Evolutionary conservation across 2,797 vertebrate species (phyloP), one percentile per base, ranked within the genome.

Genomic region (Alectoris magna): DNA sequence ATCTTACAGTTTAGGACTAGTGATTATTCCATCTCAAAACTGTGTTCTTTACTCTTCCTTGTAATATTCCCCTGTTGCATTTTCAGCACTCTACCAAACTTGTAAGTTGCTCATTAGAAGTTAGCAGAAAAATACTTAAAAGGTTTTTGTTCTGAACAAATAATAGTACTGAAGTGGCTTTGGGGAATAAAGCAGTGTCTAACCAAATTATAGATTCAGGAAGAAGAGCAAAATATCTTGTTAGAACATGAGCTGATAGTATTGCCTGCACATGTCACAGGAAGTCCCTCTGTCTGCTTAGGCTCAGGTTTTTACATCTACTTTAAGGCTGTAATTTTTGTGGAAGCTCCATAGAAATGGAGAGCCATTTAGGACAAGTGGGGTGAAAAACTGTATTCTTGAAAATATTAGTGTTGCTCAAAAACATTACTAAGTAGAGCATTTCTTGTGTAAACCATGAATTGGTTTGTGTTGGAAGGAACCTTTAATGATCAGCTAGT

Each of bases 81-180:
- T 93, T 85, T 81, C 66, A 62, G 18, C 86, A 36, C 29, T 72
- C 29, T 49, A 31, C 79, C 89, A 91, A 38, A 90, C 71, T 90
- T 91, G 31, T 79, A 69, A 95, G 88, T 88, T 93, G n/a, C 14
- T 91, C 41, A 51, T 78, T 90, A 93, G 59, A 90, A 95, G 81
- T 64, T 41, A 48, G 38, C 15, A 84, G 84, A 94, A 91, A 91
- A 44, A 31, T 55, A 69, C 38, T 39, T 69, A 4, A 81, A 93
- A 81, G 4, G 24, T 76, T 88, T 86, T 21, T 81, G 8, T 84
- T 88, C 63, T 81, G 77, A 86, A 43, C 51, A 80, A 87, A 43
- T 70, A 87, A 59, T 76, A 56, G 36, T 67, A 24, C n/a, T 89
- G 53, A 73, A 76, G 29, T 73, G 18, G 14, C 60, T 85, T 85